Evolutionary conservation across 2,888 invertebrate genomes (phyloP), one percentile per base, ranked within the genome.

Genomic region (Spatulosminthurus flaviceps): DNA sequence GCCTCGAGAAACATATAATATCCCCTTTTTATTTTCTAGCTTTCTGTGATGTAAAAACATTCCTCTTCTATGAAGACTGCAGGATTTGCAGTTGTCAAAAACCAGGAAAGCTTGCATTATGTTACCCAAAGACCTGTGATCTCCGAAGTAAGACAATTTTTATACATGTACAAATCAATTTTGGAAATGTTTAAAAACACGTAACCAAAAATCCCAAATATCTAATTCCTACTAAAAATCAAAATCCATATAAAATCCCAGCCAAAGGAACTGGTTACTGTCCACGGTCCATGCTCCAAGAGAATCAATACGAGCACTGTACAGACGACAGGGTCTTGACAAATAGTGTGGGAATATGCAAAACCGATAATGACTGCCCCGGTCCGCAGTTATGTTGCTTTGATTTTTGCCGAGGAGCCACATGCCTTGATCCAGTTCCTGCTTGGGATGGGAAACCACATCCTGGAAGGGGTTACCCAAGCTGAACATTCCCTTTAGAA

Each of bases 241-340:
- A n/a, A n/a, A n/a, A n/a, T n/a, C n/a, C n/a, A n/a, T n/a, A n/a
- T n/a, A n/a, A n/a, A n/a, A n/a, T n/a, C 9, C 5, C 9, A 84
- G 84, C 83, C 16, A 85, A 85, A 64, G 80, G 80, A 43, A 72
- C 78, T 66, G 85, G 85, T 0, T 82, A 82, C 26, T 85, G 85
- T 51, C 85, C 85, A 7, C 21, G 76, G 1, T 34, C 83, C 0
- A 43, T 80, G 21, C 70, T 85, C 70, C 79, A 75, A 77, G 26
- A 83, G 67, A 82, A 82, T 67, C 84, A 85, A 42, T 78, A 79
- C 22, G 77, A 77, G 7, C 22, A 75, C 0, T 84, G 84, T 42
- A 34, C 77, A 0, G 51, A 13, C n/a, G 34, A 29, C 28, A 21
- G 13, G 21, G n/a, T 69, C 29, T 28, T 28, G 1, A 16, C 29